These are phyloP conservation scores for Apteryx owenii DNA, from an alignment of 2,113 vertebrate species.

Conservation along the genomic window DNA sequence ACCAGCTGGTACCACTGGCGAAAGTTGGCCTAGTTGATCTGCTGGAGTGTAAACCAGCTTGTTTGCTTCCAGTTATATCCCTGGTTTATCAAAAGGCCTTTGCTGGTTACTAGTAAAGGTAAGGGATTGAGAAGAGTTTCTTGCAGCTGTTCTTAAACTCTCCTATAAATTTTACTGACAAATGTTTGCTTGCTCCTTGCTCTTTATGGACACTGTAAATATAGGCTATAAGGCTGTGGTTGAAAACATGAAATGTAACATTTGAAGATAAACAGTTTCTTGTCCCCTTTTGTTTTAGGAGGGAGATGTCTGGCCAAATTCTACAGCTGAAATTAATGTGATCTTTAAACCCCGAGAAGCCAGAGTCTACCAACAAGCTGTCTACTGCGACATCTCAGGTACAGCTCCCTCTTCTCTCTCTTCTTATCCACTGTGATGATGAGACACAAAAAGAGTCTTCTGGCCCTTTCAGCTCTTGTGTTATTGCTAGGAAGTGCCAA, in stretches of 20 bases:
- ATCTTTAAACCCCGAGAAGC: constrained; percentile 84
- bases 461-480: fast-evolving
- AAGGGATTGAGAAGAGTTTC: not conserved
- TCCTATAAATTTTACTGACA: not conserved
- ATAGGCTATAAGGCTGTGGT: not conserved
- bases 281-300: constrained; percentile 74
- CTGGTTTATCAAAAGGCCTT: not conserved
- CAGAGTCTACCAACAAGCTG: constrained; percentile 77
- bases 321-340: constrained; percentile 78
- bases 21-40: not conserved
- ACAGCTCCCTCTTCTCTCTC: not conserved
- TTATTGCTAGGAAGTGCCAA: not conserved
- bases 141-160: not conserved
- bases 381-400: constrained; percentile 90
- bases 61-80: not conserved
- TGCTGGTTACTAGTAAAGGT: not conserved
- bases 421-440: fast-evolving
- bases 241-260: not conserved
- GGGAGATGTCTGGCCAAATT: constrained; percentile 86
- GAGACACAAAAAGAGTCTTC: not conserved
- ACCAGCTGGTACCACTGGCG: not conserved
- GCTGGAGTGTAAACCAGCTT: not conserved
- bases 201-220: not conserved
- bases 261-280: not conserved
- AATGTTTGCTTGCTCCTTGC: not conserved